phyloP scores from a whole-genome alignment of 2,888 invertebrate genomes.

The Kryphioiulus occultus region DNA sequence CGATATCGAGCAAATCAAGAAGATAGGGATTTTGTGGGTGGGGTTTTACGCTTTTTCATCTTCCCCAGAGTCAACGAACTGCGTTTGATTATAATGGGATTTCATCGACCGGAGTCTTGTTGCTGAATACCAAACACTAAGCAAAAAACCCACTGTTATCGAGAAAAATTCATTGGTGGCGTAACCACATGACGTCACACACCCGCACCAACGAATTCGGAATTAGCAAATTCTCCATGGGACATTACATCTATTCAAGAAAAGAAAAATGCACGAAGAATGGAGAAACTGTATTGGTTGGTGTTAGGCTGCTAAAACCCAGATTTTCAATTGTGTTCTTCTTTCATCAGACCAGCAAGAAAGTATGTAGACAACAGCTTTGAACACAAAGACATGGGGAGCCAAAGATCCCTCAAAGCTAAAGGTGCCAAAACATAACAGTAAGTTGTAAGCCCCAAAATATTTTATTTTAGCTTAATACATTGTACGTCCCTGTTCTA shows the following conservation, averaged over 20 bases:
- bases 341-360: too few species aligned
- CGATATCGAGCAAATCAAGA: neutral
- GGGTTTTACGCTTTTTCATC: neutral
- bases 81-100: neutral
- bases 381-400: too few species aligned
- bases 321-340: too few species aligned
- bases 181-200: neutral
- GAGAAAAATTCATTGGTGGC: neutral
- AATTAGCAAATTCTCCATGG: neutral
- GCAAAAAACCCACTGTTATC: neutral
- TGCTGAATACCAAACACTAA: neutral
- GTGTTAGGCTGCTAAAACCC: too few species aligned
- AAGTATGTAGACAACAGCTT: too few species aligned
- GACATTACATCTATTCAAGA: neutral
- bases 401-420: too few species aligned
- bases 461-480: too few species aligned
- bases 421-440: too few species aligned
- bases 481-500: too few species aligned
- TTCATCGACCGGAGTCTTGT: conserved; percentile 18
- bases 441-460: too few species aligned
- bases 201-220: neutral
- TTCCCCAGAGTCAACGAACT: neutral
- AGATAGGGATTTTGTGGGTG: neutral
- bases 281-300: too few species aligned
- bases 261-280: neutral